These are phyloP conservation scores for Clarias magur DNA, from an alignment of 2,113 vertebrate species.

Conservation along the genomic window DNA sequence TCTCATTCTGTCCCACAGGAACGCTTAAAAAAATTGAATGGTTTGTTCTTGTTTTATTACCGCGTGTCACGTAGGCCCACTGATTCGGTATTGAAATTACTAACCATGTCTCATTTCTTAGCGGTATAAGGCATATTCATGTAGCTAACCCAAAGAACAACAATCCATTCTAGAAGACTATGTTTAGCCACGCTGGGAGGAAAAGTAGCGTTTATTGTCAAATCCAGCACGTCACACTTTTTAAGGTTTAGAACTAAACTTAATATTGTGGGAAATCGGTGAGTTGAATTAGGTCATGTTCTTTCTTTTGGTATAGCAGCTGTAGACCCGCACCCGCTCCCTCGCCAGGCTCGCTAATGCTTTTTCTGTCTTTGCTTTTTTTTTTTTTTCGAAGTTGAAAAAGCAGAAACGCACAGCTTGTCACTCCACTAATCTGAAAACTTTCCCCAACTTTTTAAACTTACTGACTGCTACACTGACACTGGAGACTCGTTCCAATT, in stretches of 20 bases:
- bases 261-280: too few relatives aligned
- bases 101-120: background rate
- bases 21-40: background rate
- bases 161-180: background rate
- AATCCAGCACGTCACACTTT: background rate
- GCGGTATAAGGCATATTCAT: background rate
- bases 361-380: too few relatives aligned
- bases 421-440: too few relatives aligned
- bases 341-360: too few relatives aligned
- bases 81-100: background rate
- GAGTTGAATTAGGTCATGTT: too few relatives aligned
- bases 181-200: background rate
- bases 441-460: too few relatives aligned
- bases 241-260: background rate
- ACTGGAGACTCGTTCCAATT: too few relatives aligned
- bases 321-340: too few relatives aligned
- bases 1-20: background rate
- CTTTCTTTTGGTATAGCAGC: too few relatives aligned
- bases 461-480: too few relatives aligned
- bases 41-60: background rate
- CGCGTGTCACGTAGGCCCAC: background rate
- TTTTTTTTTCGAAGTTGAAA: too few relatives aligned
- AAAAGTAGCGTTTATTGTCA: background rate
- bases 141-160: background rate
- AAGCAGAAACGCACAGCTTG: too few relatives aligned